Evolutionary conservation across 2,888 invertebrate genomes (phyloP), one percentile per base, ranked within the genome.

Genomic region (Eilema caniola): DNA sequence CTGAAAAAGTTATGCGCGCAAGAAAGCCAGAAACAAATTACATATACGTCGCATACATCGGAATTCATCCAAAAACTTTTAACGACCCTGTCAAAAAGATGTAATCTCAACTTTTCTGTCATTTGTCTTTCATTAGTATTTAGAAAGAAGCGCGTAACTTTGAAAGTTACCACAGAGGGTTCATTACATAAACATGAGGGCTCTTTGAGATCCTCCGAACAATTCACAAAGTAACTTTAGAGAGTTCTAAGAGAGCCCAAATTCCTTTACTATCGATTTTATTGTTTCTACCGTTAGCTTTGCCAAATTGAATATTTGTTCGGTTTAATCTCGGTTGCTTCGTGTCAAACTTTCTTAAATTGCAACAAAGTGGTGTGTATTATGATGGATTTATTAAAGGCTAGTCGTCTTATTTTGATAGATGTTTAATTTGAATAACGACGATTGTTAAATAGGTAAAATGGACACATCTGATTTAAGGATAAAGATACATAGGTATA

Each of bases 221-320:
- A 71, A 74, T 76, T 74, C 62, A 28, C 53, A 10, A 82, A 78
- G 74, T 73, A 63, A 75, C 71, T 74, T 70, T 37, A 31, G 11
- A 31, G 24, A 66, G 25, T 66, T 62, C 24, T 57, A 37, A 47
- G 65, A 69, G 66, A 37, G 70, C 60, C 11, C 60, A 67, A 63
- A 78, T 78, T 67, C 66, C 66, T 67, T 69, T 71, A 60, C 67
- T 77, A 83, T 82, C 69, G 80, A 83, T 80, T 82, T 73, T 73
- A 80, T 78, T 79, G 81, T 82, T 76, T 62, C 66, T 23, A 73
- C 77, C 71, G 76, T 76, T 62, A 62, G 20, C 33, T 57, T 56
- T 56, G 25, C 23, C n/a, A 68, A 66, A 75, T 71, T 73, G 41
- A 28, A n/a, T 11, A 57, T 70, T 62, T 67, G 56, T 68, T 62